Evolutionary conservation across 1,140 invertebrate genomes (phyloP).

Genomic region (Leptopilina clavipes): DNA sequence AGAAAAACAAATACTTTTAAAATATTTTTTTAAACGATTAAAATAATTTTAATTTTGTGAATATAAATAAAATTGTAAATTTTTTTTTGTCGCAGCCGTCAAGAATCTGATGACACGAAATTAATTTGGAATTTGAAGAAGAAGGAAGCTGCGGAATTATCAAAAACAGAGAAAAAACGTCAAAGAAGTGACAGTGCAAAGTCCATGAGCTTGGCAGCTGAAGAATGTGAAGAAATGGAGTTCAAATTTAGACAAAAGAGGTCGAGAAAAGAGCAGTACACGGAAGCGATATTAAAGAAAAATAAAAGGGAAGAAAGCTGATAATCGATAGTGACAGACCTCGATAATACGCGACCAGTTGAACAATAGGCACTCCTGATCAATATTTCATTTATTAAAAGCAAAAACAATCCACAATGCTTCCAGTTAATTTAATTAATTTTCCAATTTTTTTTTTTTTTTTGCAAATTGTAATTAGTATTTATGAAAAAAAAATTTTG

Average conservation of each 20-base stretch:
- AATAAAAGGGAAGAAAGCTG: conserved; percentile 43
- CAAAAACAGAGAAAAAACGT: conserved; percentile 14
- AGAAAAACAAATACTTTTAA: neutral
- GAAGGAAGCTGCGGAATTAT: conserved; percentile 29
- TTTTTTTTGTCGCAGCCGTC: neutral
- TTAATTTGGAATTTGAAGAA: conserved; percentile 24
- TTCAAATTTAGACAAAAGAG: conserved; percentile 64
- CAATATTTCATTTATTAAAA: conserved; percentile 9
- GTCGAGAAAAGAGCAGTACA: conserved; percentile 36
- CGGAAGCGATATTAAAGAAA: conserved; percentile 43
- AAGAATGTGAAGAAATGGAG: conserved; percentile 66
- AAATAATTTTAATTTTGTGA: neutral
- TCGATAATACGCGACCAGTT: neutral
- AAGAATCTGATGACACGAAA: neutral
- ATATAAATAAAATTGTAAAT: conserved; percentile 13
- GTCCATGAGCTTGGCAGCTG: conserved; percentile 54
- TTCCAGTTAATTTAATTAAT: neutral
- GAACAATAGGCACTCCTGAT: conserved; percentile 3
- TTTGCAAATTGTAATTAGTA: neutral
- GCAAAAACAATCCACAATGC: neutral
- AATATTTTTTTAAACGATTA: conserved; percentile 6
- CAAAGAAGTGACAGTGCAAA: conserved; percentile 48
- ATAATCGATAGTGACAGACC: conserved; percentile 33
- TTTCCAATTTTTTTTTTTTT: no score
- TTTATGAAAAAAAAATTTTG: neutral